These are phyloP conservation scores for Cinara cedri DNA, from an alignment of 2,888 invertebrate genomes.

Conservation along the genomic window DNA sequence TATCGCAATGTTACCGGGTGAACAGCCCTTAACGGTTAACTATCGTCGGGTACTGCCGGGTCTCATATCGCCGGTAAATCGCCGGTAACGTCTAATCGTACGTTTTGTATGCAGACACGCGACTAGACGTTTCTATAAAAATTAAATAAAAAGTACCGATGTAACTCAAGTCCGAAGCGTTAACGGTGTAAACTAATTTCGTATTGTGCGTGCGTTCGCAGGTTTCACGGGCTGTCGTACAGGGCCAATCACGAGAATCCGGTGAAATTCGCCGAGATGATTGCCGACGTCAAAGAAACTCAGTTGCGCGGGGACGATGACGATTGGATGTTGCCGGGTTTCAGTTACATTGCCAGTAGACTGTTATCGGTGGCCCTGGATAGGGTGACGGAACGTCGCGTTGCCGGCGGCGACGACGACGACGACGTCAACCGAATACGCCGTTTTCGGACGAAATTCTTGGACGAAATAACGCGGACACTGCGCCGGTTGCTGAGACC, in stretches of 20 bases:
- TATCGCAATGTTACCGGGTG: too few species aligned
- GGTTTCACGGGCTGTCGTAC: conserved; percentile 33
- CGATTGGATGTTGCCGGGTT: not conserved
- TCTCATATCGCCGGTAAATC: too few species aligned
- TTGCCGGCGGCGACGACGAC: not conserved
- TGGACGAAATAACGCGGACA: not conserved
- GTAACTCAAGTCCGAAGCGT: too few species aligned
- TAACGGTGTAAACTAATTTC: too few species aligned
- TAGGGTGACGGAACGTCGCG: not conserved
- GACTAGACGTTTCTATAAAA: too few species aligned
- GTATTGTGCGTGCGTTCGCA: not conserved
- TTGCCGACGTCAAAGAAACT: not conserved
- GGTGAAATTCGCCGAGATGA: not conserved
- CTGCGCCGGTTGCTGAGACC: not conserved
- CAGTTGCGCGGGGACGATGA: not conserved
- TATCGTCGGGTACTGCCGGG: too few species aligned
- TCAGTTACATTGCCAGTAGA: too few species aligned
- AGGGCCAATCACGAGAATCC: conserved; percentile 1
- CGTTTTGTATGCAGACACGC: too few species aligned
- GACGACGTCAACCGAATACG: too few species aligned
- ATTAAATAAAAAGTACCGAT: too few species aligned
- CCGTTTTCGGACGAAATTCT: not conserved
- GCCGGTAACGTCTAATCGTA: too few species aligned
- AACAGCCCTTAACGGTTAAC: too few species aligned
- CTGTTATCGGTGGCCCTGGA: not conserved